Base-by-base conservation (phyloP, 2,888 invertebrate species). In the Entomobrya proxima region DNA sequence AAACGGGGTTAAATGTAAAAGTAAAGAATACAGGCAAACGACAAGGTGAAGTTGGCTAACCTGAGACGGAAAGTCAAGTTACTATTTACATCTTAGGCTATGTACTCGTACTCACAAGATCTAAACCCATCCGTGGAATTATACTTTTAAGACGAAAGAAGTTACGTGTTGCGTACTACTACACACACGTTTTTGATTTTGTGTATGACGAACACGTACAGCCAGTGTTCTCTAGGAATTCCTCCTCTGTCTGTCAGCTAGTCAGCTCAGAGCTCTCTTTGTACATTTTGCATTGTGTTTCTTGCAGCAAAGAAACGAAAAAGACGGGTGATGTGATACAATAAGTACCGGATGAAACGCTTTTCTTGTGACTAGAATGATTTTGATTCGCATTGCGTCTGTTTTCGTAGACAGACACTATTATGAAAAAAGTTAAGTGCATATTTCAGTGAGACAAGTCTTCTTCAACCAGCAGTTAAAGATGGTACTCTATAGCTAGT, bases 1-100 rank as follows among this genome's bases (percentile, higher is more conserved):
- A 64, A 77, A 44, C 44, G 47, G 61, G 77, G 61, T 64, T 77
- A 77, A 77, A 61, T 44, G 77, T 77, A 75, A 32, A 27, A 72
- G 69, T 27, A 69, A 67, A n/a, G 30, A 35, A 37, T 40, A 61
- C 27, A 61, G 11, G 7, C 21, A 24, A 32, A n/a, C 35, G 69
- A 50, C 35, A 47, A 78, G 32, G 77, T 37, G 50, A 78, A 78
- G 32, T 50, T 67, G 61, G 64, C 67, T 78, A 50, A 50, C 74
- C 74, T 74, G 52, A 50, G 69, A 50, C 74, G 24, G 52, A 74
- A 50, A 74, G 18, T 72, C 27, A 27, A 30, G 13, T 32, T 50
- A n/a, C n/a, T n/a, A n/a, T n/a, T n/a, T n/a, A n/a, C n/a, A n/a
- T n/a, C n/a, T n/a, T n/a, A n/a, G n/a, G n/a, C n/a, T n/a, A n/a